Evolutionary conservation across 2,113 vertebrate genomes (phyloP), one percentile per base, ranked within the genome.

Genomic region (Psilopsiagon aymara): DNA sequence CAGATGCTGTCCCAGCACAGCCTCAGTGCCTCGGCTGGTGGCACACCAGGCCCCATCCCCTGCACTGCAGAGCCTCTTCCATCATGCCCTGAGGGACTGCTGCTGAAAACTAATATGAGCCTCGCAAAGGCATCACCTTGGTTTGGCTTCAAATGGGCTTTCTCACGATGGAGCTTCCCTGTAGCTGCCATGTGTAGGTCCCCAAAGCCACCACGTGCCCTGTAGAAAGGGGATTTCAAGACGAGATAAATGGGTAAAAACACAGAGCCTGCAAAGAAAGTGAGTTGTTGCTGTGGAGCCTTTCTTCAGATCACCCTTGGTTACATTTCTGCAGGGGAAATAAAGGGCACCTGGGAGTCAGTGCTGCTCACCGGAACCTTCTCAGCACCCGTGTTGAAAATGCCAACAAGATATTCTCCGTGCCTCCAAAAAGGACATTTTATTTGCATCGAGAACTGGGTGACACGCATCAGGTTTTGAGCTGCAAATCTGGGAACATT

Each of bases 41-140:
- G 5, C 55, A 57, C 8, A 3, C 55, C 55, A 57, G 55, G 55
- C 31, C 55, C 31, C 55, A 57, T 57, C 19, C 55, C 31, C 55
- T n/a, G 55, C 55, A 21, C 20, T 21, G 33, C 19, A n/a, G 19
- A n/a, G 31, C 19, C 55, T 57, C 33, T 31, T 57, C 19, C 13
- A 2, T 31, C 13, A 5, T 23, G 55, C 55, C 55, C 55, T 0
- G 5, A n/a, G 55, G 55, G 55, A 13, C 55, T n/a, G 55, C 55
- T 57, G 55, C 55, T 57, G 85, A 94, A 94, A 94, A 66, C 70
- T 46, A 96, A 60, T 93, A 76, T 28, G 82, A 93, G 88, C 66
- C 89, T 86, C 85, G 44, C 25, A 87, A 92, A 92, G 95, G 92
- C 74, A 92, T 55, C 85, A 62, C 74, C 79, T 94, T 95, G 71